Conservation (phyloP, 2,888 invertebrate species). For the Zaprionus lineosus region DNA sequence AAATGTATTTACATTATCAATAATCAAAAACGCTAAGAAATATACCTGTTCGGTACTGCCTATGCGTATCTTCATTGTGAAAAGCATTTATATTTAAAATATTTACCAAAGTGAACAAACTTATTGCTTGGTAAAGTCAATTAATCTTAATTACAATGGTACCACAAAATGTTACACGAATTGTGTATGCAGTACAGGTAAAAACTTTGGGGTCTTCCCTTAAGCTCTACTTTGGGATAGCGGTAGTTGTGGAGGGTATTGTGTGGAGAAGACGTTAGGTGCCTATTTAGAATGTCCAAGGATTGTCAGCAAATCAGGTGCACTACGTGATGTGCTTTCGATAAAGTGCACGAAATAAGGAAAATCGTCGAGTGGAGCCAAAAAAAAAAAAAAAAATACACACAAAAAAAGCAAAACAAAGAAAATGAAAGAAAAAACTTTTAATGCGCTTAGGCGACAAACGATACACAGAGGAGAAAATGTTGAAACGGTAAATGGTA, state of each 20-base stretch:
- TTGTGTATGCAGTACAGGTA: conserved; percentile 58
- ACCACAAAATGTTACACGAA: conserved; percentile 20
- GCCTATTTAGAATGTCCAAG: conserved; percentile 61
- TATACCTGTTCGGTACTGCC: no score
- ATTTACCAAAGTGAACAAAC: conserved; percentile 17
- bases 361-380: conserved; percentile 32
- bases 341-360: conserved; percentile 65
- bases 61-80: no score
- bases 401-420: no score
- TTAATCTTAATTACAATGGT: conserved; percentile 71
- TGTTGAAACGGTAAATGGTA: conserved; percentile 52
- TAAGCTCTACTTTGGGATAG: no score
- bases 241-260: no score
- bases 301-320: conserved; percentile 79
- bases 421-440: conserved; percentile 46
- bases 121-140: conserved; percentile 41
- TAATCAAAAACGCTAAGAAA: no score
- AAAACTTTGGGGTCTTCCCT: conserved; percentile 30
- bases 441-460: conserved; percentile 69
- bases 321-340: conserved; percentile 79
- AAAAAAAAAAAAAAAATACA: no score
- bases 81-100: conserved; percentile 6
- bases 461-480: conserved; percentile 58
- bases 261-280: no score
- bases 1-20: no score